These are phyloP conservation scores for Equus przewalskii DNA, from an alignment of 2,113 vertebrate genomes.

Conservation along the genomic window DNA sequence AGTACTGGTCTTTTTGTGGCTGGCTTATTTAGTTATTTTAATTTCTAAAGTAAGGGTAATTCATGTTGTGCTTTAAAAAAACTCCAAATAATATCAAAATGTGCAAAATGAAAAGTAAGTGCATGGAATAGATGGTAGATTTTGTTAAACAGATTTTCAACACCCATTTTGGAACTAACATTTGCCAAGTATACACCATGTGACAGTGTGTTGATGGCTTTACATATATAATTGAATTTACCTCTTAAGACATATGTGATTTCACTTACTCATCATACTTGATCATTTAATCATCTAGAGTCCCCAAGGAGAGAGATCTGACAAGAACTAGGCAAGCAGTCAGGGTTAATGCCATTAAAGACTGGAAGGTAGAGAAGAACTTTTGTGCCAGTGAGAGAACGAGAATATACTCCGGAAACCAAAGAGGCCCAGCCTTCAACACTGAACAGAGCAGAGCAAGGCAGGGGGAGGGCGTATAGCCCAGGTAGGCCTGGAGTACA, in stretches of 20 bases:
- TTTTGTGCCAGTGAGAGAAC: not conserved
- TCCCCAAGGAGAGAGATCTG: not conserved
- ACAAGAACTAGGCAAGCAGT: constrained; percentile 49
- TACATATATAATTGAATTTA: constrained; percentile 27
- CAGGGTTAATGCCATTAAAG: not conserved
- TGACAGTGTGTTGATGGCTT: not conserved
- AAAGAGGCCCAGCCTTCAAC: not conserved
- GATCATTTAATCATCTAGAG: constrained; percentile 46
- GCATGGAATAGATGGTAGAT: not conserved
- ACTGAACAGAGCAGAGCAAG: not conserved
- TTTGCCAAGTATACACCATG: not conserved
- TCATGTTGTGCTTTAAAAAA: not conserved
- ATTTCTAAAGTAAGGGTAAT: constrained; percentile 36
- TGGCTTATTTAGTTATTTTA: constrained; percentile 27
- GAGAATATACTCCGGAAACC: not conserved
- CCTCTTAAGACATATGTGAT: not conserved
- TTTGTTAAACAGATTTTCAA: constrained; percentile 52
- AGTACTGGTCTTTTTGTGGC: not conserved
- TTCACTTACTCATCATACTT: constrained; percentile 39
- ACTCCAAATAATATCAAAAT: constrained; percentile 15
- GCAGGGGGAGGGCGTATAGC: not conserved
- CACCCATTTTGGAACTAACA: constrained; percentile 3
- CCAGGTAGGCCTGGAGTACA: not conserved
- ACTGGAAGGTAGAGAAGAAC: not conserved
- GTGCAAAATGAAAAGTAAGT: constrained; percentile 29